Evolutionary conservation across 2,113 vertebrate species (phyloP).

Genomic region (Seriola aureovittata): DNA sequence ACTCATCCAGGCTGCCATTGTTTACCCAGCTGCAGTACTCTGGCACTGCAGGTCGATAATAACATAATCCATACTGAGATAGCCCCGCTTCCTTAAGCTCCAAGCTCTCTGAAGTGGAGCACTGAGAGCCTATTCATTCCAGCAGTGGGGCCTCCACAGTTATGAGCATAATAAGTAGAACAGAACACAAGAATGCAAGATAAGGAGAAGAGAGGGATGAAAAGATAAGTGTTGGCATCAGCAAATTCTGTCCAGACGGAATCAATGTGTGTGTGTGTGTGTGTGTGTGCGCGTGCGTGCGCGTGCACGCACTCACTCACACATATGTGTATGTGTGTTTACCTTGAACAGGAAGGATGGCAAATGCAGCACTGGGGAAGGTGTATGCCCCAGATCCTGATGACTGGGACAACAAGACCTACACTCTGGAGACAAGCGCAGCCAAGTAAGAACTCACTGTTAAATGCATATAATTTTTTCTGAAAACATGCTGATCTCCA

Average conservation of each 20-base stretch:
- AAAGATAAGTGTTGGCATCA: conserved; percentile 81
- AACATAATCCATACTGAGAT: conserved; percentile 85
- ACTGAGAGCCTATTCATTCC: conserved; percentile 78
- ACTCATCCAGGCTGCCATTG: conserved; percentile 76
- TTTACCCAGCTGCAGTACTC: conserved; percentile 79
- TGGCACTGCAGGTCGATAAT: conserved; percentile 80
- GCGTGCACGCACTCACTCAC: conserved; percentile 31
- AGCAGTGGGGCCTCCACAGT: conserved; percentile 76
- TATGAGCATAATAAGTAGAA: conserved; percentile 82
- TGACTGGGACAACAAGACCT: conserved; percentile 96
- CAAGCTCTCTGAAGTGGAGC: conserved; percentile 79
- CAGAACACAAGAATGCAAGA: conserved; percentile 79
- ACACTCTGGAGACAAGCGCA: conserved; percentile 88
- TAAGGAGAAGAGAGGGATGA: conserved; percentile 76
- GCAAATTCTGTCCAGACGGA: conserved; percentile 72
- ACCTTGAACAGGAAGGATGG: conserved; percentile 87
- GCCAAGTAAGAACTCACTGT: conserved; percentile 86
- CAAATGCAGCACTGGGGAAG: conserved; percentile 86
- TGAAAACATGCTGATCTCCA: conserved; percentile 56
- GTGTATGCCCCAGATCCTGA: conserved; percentile 92
- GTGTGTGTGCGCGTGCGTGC: conserved; percentile 36
- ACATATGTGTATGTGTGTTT: conserved; percentile 40
- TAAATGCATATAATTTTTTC: conserved; percentile 40
- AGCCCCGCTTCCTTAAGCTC: conserved; percentile 79
- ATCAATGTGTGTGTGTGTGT: conserved; percentile 57